These are phyloP conservation scores for Piscicola geometra DNA, from an alignment of 2,888 invertebrate genomes.

Conservation along the genomic window DNA sequence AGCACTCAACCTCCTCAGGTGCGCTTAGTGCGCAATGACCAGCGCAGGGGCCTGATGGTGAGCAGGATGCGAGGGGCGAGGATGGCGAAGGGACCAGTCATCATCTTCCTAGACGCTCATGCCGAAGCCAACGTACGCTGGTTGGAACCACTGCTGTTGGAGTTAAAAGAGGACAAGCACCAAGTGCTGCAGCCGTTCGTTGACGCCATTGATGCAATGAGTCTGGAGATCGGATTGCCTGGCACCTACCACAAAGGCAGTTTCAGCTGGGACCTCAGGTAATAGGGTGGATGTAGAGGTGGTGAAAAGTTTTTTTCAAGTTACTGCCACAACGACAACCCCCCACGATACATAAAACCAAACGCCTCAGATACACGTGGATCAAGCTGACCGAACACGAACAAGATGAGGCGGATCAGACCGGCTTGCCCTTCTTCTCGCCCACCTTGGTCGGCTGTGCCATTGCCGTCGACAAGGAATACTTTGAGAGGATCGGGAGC, in stretches of 20 bases:
- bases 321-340: not conserved
- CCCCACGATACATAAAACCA: not conserved
- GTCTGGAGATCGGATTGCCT: constrained; percentile 22
- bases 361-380: constrained; percentile 44
- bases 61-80: constrained; percentile 40
- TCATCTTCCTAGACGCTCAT: constrained; percentile 45
- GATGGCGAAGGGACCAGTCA: constrained; percentile 34
- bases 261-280: constrained; percentile 43
- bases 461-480: constrained; percentile 44
- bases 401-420: constrained; percentile 36
- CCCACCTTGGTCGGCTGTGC: constrained; percentile 46
- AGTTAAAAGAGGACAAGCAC: constrained; percentile 36
- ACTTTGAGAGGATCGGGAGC: constrained; percentile 43
- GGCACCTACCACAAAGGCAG: constrained; percentile 36
- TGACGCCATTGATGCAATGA: constrained; percentile 40
- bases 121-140: constrained; percentile 43
- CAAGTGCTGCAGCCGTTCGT: constrained; percentile 42
- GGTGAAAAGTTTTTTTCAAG: not conserved
- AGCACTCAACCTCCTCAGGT: constrained; percentile 39
- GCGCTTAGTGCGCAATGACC: constrained; percentile 39
- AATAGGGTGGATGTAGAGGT: not conserved
- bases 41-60: constrained; percentile 41
- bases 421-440: constrained; percentile 43
- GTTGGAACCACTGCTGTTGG: constrained; percentile 42
- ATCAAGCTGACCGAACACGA: constrained; percentile 43